phyloP scores from a whole-genome alignment of 2,888 invertebrate genomes.

The Agonopterix alstromeriana region DNA sequence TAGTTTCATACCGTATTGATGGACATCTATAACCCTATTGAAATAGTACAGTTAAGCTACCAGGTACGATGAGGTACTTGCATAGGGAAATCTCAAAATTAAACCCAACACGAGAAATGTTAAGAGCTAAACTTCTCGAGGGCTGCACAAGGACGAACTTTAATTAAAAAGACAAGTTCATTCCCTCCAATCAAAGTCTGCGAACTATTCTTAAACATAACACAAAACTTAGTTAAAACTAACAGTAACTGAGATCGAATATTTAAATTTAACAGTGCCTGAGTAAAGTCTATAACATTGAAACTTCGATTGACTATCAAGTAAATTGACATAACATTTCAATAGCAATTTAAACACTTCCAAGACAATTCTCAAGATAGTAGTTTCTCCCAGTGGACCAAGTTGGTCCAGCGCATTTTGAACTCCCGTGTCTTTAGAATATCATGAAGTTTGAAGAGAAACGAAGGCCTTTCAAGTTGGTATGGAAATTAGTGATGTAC shows the following conservation, averaged over 20 bases:
- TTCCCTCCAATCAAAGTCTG: too few species aligned
- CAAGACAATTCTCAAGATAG: constrained; percentile 44
- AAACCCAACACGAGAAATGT: too few species aligned
- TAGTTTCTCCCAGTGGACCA: constrained; percentile 33
- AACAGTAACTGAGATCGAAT: background rate
- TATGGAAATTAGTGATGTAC: constrained; percentile 22
- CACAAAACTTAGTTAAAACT: background rate
- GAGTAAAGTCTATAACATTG: background rate
- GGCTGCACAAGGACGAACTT: constrained; percentile 1
- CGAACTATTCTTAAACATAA: too few species aligned
- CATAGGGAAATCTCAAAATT: too few species aligned
- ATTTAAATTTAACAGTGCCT: background rate
- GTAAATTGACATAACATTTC: constrained; percentile 36
- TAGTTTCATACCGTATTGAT: too few species aligned
- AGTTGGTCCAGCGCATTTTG: constrained; percentile 35
- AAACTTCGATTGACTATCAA: constrained; percentile 11
- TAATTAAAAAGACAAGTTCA: background rate
- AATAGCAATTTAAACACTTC: constrained; percentile 49
- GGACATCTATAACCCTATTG: too few species aligned
- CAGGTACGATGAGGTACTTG: too few species aligned
- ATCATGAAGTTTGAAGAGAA: constrained; percentile 18
- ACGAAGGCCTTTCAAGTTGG: constrained; percentile 31
- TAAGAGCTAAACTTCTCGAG: background rate
- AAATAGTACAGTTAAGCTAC: too few species aligned
- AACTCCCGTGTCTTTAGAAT: constrained; percentile 30